A percentile compares a stretch with the other conserved stretches of the same genome.
Conservation (phyloP, 2,797 vertebrate species). For the Uromys caudimaculatus region DNA sequence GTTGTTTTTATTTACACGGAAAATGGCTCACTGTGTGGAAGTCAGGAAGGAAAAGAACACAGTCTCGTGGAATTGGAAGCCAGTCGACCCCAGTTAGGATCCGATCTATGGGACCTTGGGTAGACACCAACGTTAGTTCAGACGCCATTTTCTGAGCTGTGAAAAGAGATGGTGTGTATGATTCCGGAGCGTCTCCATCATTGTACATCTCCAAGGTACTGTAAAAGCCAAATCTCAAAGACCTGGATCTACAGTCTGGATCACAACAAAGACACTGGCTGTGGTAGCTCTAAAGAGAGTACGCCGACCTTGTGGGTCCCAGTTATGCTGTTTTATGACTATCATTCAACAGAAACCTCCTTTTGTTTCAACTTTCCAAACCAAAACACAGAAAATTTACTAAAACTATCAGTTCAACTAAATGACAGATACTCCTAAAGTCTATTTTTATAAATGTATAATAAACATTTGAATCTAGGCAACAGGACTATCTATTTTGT, state of each 20-base stretch:
- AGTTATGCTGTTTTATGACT: not conserved
- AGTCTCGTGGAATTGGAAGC: not conserved
- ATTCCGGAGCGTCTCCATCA: not conserved
- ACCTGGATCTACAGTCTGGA: not conserved
- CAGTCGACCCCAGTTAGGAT: not conserved
- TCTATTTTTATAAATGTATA: constrained; percentile 26
- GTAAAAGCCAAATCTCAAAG: not conserved
- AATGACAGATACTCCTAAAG: not conserved
- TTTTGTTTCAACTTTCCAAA: not conserved
- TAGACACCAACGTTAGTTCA: not conserved
- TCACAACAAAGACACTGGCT: not conserved
- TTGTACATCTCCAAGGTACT: not conserved
- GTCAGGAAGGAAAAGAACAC: not conserved
- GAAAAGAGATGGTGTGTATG: not conserved
- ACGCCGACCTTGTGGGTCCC: not conserved
- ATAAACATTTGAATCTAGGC: constrained; percentile 17
- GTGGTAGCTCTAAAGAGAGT: not conserved
- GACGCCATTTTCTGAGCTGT: constrained; percentile 36
- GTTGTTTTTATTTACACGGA: constrained; percentile 63
- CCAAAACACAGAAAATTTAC: constrained; percentile 6
- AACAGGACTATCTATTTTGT: not conserved
- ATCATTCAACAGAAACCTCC: not conserved
- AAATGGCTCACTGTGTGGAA: not conserved
- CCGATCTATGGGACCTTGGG: not conserved
- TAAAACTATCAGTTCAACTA: not conserved